Conservation (phyloP, 2,888 invertebrate species). For the Drosophila robusta region DNA sequence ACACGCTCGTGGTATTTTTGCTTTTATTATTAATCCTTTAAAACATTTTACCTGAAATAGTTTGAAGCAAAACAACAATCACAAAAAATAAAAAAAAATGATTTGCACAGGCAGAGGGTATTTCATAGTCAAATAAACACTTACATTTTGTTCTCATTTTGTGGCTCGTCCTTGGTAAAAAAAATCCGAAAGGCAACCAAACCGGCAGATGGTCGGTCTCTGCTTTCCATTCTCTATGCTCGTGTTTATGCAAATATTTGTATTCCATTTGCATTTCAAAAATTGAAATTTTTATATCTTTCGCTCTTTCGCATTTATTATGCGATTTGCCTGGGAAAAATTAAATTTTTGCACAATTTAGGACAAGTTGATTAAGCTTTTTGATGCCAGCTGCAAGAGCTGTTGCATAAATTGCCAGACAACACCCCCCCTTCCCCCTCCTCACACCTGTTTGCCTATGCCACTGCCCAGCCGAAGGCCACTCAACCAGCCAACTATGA, state of each 20-base stretch:
- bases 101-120: constrained; percentile 17
- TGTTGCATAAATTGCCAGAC: constrained; percentile 53
- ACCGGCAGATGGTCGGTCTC: constrained; percentile 49
- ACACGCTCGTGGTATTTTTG: too few relatives aligned
- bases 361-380: constrained; percentile 76
- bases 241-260: constrained; percentile 79
- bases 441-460: too few relatives aligned
- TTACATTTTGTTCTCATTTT: not conserved
- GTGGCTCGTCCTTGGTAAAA: constrained; percentile 2
- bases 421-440: not conserved
- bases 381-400: constrained; percentile 64
- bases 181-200: constrained; percentile 24
- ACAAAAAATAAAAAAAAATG: too few relatives aligned
- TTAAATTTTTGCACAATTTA: constrained; percentile 67
- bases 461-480: not conserved
- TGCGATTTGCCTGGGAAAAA: constrained; percentile 61
- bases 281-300: constrained; percentile 76
- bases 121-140: not conserved
- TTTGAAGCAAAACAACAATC: too few relatives aligned
- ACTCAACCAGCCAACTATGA: constrained; percentile 1
- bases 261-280: constrained; percentile 80
- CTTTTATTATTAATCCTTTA: too few relatives aligned
- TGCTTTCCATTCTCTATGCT: constrained; percentile 47
- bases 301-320: constrained; percentile 59
- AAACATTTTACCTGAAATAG: too few relatives aligned